Evolutionary conservation across 2,888 invertebrate species (phyloP).

Genomic region (Thecocarcelia acutangulata): DNA sequence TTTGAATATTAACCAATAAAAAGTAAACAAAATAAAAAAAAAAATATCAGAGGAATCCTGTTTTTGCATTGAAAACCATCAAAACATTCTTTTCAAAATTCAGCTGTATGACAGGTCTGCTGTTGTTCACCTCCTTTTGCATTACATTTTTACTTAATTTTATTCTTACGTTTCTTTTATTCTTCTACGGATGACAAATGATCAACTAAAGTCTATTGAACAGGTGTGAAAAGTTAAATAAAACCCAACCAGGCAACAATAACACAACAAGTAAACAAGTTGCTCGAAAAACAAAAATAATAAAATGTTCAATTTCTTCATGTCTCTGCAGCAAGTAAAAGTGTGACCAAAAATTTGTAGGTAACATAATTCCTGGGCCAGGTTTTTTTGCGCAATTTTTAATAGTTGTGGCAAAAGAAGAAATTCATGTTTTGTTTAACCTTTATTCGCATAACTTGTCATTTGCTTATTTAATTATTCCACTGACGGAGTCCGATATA

Average conservation of each 20-base stretch:
- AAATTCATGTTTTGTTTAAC: slow-evolving; percentile 65
- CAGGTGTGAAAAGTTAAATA: slow-evolving; percentile 67
- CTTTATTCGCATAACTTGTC: slow-evolving; percentile 64
- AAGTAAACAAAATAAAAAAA: slow-evolving; percentile 53
- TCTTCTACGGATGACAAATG: slow-evolving; percentile 60
- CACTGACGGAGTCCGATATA: slow-evolving; percentile 1
- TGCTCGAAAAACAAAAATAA: slow-evolving; percentile 34
- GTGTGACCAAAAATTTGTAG: slow-evolving; percentile 47
- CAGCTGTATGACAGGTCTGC: slow-evolving; percentile 26
- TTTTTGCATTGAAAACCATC: slow-evolving; percentile 44
- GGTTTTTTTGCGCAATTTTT: slow-evolving; percentile 8
- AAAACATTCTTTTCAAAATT: slow-evolving; percentile 45
- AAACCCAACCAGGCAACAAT: slow-evolving; percentile 56
- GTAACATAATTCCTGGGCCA: slow-evolving; percentile 54
- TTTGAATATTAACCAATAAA: slow-evolving; percentile 64
- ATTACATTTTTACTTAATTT: slow-evolving; percentile 8
- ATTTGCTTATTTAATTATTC: slow-evolving; percentile 69
- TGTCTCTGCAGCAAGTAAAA: slow-evolving; percentile 47
- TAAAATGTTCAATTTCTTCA: slow-evolving; percentile 9
- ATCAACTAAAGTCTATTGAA: slow-evolving; percentile 60
- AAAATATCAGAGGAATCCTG: slow-evolving; percentile 47
- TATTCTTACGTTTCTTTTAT: slow-evolving; percentile 21
- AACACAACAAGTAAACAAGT: too few relatives aligned
- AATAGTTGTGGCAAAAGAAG: slow-evolving; percentile 53
- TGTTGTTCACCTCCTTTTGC: neutral